These are phyloP conservation scores for Gastrophysa polygoni DNA, from an alignment of 2,888 invertebrate genomes.

Conservation along the genomic window DNA sequence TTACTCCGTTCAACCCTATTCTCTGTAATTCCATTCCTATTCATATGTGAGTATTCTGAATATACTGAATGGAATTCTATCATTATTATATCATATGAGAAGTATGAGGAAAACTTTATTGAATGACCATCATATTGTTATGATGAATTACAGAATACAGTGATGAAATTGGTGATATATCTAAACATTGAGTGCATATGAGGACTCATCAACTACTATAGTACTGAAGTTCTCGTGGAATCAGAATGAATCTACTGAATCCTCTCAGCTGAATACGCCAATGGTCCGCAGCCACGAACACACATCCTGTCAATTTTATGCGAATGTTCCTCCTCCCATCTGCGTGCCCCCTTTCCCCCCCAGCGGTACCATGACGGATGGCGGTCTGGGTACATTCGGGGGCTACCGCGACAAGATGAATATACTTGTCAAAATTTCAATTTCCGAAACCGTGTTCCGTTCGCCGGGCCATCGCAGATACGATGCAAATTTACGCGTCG, in stretches of 20 bases:
- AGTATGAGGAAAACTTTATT: too few species aligned
- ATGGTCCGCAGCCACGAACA: slow-evolving; percentile 3
- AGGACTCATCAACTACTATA: too few species aligned
- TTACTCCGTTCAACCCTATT: too few species aligned
- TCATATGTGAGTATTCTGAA: too few species aligned
- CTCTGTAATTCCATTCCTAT: too few species aligned
- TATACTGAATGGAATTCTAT: too few species aligned
- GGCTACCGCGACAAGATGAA: slow-evolving; percentile 54
- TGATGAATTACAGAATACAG: too few species aligned
- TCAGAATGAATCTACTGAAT: not conserved
- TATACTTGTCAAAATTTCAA: slow-evolving; percentile 58
- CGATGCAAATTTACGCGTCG: slow-evolving; percentile 48
- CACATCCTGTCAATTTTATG: slow-evolving; percentile 32
- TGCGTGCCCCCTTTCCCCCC: slow-evolving; percentile 19
- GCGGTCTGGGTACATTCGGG: slow-evolving; percentile 40
- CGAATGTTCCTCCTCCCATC: slow-evolving; percentile 21
- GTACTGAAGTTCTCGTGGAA: too few species aligned
- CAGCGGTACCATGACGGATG: slow-evolving; percentile 48
- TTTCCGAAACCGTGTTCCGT: slow-evolving; percentile 53
- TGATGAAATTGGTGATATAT: too few species aligned
- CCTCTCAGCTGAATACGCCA: slow-evolving; percentile 8
- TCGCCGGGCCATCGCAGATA: slow-evolving; percentile 45
- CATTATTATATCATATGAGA: too few species aligned
- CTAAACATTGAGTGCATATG: too few species aligned
- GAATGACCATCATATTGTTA: too few species aligned